Base-by-base conservation (phyloP, 1,140 invertebrate species). In the Homalodisca vitripennis region DNA sequence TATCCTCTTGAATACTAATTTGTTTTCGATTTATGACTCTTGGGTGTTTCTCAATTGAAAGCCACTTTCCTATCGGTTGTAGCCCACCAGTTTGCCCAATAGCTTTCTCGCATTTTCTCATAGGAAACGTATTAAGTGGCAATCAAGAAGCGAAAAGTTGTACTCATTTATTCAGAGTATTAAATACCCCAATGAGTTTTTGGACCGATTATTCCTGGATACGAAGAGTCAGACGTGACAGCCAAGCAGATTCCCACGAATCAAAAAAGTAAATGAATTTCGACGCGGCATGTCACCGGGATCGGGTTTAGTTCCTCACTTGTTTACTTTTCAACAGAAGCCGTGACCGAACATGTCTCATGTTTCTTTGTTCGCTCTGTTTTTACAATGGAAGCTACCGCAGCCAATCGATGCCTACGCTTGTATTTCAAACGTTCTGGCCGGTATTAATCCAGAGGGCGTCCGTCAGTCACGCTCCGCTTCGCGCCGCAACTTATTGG, bases 401-500 rank as follows among this genome's bases (percentile, higher is more conserved):
- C 10, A 27, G 63, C 63, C 63, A 66, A 66, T 66, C 63, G 34
- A 66, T 66, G 63, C 63, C 41, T 66, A 66, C 63, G 63, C 32
- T 46, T 66, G 63, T 66, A 64, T 64, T 66, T 66, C 34, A 66
- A 46, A 46, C 63, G 63, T 66, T 46, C 63, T 26, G n/a, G n/a
- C 29, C 10, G 14, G 55, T 22, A 60, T 60, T 60, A 60, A 60
- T 60, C 55, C 55, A 27, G 24, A 30, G 55, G 48, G 48, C 48
- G 55, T 60, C 55, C 55, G 55, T 60, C 55, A 60, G 55, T 60
- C 55, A 60, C 55, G 55, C 22, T 60, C 3, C 48, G 20, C 48
- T 53, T 13, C 10, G 3, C 13, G 12, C 6, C 48, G 12, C 3
- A n/a, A n/a, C n/a, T n/a, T n/a, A n/a, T n/a, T n/a, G n/a, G n/a